These are phyloP conservation scores for Philaethria dido DNA, from an alignment of 2,888 invertebrate species.

Conservation along the genomic window DNA sequence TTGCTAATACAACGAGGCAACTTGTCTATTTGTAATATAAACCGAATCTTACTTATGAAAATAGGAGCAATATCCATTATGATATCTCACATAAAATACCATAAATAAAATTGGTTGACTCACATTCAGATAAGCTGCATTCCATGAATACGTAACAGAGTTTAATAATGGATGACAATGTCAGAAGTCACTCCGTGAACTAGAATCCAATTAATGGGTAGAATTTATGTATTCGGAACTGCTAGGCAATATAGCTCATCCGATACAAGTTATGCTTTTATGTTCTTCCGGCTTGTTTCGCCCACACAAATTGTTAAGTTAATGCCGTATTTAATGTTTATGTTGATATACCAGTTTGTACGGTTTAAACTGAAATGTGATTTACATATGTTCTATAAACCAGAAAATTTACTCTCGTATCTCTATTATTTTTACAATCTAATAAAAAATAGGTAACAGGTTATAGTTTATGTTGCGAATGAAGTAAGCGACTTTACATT, in stretches of 20 bases:
- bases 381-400: not conserved
- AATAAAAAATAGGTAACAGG: not conserved
- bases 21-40: not conserved
- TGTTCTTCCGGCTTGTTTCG: conserved; percentile 19
- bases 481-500: not conserved
- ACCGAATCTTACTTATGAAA: not conserved
- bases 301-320: conserved; percentile 12
- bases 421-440: not conserved
- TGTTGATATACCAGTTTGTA: not conserved
- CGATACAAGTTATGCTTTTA: conserved; percentile 6
- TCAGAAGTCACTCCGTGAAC: conserved; percentile 67
- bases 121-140: conserved; percentile 46
- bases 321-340: not conserved
- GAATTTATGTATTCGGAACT: conserved; percentile 37
- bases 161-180: conserved; percentile 64
- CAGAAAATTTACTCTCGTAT: not conserved
- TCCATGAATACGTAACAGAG: conserved; percentile 57
- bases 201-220: conserved; percentile 48
- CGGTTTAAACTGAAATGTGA: not conserved
- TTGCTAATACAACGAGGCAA: not conserved
- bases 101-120: conserved; percentile 26
- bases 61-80: conserved; percentile 2
- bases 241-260: conserved; percentile 17
- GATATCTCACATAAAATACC: conserved; percentile 7
- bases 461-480: not conserved